Evolutionary conservation across 1,140 invertebrate species (phyloP).

Genomic region (Heliothis subflexa): DNA sequence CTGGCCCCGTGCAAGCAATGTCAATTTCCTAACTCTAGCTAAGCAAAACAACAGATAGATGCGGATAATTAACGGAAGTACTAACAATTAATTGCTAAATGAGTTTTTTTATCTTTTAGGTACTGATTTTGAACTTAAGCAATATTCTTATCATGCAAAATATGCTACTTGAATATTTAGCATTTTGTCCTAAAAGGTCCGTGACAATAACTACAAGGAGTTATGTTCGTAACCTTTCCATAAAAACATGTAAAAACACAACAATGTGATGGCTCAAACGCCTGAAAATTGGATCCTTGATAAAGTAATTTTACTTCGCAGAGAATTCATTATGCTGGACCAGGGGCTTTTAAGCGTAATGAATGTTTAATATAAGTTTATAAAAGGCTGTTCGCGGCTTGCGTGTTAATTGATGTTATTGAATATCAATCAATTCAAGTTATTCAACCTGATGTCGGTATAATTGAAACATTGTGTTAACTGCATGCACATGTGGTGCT

Average conservation of each 20-base stretch:
- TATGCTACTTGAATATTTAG: no score
- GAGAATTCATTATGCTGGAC: constrained; percentile 7
- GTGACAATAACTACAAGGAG: no score
- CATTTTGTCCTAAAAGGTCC: no score
- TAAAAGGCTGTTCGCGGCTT: constrained; percentile 15
- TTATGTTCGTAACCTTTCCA: no score
- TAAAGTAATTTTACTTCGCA: constrained; percentile 21
- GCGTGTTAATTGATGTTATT: constrained; percentile 36
- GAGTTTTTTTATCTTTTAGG: no score
- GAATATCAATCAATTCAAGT: constrained; percentile 21
- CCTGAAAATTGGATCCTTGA: constrained; percentile 31
- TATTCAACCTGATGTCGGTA: not conserved
- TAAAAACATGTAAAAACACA: no score
- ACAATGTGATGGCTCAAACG: constrained; percentile 31
- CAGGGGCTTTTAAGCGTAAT: not conserved
- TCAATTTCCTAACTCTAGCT: no score
- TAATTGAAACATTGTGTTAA: constrained; percentile 24
- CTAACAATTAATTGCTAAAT: no score
- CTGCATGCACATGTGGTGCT: constrained; percentile 14
- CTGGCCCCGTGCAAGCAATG: no score
- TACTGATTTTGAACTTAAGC: no score
- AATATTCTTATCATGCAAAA: no score
- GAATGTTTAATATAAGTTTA: constrained; percentile 7
- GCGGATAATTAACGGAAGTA: not conserved
- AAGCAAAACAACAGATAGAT: no score